Evolutionary conservation across 1,140 invertebrate species (phyloP), one percentile per base, ranked within the genome.

Genomic region (Pachyrhynchus sulphureomaculatus): DNA sequence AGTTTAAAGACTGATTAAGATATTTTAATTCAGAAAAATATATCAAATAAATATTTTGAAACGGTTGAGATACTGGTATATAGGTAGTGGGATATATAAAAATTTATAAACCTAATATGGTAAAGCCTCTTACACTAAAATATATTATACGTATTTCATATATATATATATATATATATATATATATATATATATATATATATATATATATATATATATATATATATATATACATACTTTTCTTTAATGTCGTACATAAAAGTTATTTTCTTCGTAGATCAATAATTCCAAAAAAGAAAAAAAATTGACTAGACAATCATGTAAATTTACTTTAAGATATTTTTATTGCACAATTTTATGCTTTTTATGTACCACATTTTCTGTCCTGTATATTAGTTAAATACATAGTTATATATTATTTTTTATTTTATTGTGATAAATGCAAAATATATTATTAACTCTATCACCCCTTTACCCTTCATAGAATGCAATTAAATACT

Each of bases 391-490:
- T 24, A 62, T 32, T 52, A 62, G 48, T 39, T 53, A 53, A 44
- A 62, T 62, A 65, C 54, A 41, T 57, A 66, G 64, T 56, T 57
- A 61, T 52, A 62, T 55, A 29, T 17, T 65, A 65, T 61, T 49
- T 60, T 60, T 41, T 58, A 68, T 52, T 44, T 44, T 13, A 10
- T 44, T 18, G 39, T 10, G 18, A 10, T 54, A 26, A 12, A 39
- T 36, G 20, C 15, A 42, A 41, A 55, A 42, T 41, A 41, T 55
- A 55, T 44, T 20, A 55, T 55, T 55, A 42, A n/a, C 33, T 57
- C 32, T 26, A 64, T 58, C 36, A 69, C 72, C 72, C 72, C 68
- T 71, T 72, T 70, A 73, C 72, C 72, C 65, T 65, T 64, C 69
- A 70, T 42, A 44, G 23, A 55, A 55, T 52, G 29, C 21, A n/a